Percentiles rank a stretch among this genome's conserved stretches.
phyloP scores from a whole-genome alignment of 2,113 vertebrate genomes.

The Bos indicus region DNA sequence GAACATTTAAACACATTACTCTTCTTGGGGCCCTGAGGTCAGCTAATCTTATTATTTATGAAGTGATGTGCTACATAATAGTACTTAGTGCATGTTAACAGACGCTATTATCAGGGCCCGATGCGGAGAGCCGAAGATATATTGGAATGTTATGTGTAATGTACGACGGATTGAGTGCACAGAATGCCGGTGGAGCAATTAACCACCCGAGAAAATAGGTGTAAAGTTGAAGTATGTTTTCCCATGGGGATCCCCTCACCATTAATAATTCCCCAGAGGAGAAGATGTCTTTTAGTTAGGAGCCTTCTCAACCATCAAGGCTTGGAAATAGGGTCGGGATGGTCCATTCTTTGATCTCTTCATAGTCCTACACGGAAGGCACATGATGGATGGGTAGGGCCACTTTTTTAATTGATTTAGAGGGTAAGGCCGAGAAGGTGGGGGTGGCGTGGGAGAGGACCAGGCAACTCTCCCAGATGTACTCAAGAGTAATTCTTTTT shows the following conservation, averaged over 20 bases:
- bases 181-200: slow-evolving; percentile 90
- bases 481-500: fast-evolving
- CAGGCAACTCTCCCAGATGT: fast-evolving
- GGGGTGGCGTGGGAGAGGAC: not conserved
- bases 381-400: not conserved
- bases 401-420: not conserved
- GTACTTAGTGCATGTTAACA: slow-evolving; percentile 99
- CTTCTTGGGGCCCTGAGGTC: slow-evolving; percentile 94
- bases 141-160: slow-evolving; percentile 95
- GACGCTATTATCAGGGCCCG: slow-evolving; percentile 98
- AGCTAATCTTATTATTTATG: slow-evolving; percentile 99
- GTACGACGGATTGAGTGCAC: slow-evolving; percentile 89
- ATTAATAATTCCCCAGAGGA: slow-evolving; percentile 85
- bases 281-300: slow-evolving; percentile 66
- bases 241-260: slow-evolving; percentile 72
- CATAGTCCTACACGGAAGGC: not conserved
- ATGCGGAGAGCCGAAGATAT: slow-evolving; percentile 95
- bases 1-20: slow-evolving; percentile 99
- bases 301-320: slow-evolving; percentile 31
- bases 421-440: not conserved
- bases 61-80: slow-evolving; percentile 99
- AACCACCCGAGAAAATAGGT: slow-evolving; percentile 88
- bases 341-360: not conserved
- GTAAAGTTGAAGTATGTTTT: slow-evolving; percentile 89
- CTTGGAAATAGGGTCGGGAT: not conserved